Conservation (phyloP, 2,113 vertebrate species). For the Pituophis catenifer region DNA sequence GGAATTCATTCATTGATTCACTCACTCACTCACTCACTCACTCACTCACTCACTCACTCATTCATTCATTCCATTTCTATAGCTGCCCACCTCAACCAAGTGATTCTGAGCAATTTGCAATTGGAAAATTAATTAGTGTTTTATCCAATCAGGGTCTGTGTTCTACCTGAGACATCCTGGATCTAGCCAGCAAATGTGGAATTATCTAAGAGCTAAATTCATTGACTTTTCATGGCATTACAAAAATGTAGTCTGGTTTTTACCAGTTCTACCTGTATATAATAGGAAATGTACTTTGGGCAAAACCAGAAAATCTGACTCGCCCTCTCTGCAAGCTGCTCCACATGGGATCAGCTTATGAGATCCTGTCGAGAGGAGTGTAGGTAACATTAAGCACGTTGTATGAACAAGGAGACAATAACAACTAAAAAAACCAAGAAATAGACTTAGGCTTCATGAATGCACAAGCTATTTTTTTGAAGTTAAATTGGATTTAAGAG, state of each 20-base stretch:
- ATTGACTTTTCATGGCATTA: neutral
- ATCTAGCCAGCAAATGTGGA: neutral
- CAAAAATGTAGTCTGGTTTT: neutral
- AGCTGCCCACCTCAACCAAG: no score
- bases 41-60: no score
- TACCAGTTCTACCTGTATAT: neutral
- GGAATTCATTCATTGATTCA: neutral
- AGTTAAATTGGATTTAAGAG: constrained; percentile 50
- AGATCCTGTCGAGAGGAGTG: neutral
- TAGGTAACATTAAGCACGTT: neutral
- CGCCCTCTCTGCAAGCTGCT: neutral
- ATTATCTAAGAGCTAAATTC: neutral
- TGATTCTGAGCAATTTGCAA: no score
- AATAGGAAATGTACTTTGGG: neutral
- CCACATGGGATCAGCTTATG: neutral
- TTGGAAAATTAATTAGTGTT: neutral
- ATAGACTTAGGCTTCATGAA: neutral
- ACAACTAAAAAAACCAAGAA: neutral
- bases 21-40: no score
- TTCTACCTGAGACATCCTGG: neutral
- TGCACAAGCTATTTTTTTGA: constrained; percentile 19
- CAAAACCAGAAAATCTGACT: neutral
- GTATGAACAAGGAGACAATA: accelerated
- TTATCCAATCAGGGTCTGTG: neutral
- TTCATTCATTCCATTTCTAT: no score